Percentiles rank a stretch among this genome's conserved stretches.
Conservation (phyloP, 2,113 vertebrate species). For the Nannobrachium achirus region DNA sequence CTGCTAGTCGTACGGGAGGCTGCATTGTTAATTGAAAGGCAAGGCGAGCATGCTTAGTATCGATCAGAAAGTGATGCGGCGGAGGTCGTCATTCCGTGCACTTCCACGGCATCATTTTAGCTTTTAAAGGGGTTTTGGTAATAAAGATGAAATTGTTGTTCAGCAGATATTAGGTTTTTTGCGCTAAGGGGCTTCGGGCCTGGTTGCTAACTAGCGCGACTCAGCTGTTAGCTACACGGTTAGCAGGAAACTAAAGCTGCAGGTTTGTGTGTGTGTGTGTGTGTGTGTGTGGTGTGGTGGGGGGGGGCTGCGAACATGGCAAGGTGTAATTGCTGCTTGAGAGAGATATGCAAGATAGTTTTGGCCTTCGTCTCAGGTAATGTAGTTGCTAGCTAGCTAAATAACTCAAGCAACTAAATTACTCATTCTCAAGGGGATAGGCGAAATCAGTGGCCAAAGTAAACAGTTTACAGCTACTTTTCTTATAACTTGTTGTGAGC, state of each 20-base stretch:
- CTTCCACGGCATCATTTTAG: not conserved
- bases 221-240: slow-evolving; percentile 28
- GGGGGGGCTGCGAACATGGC: too few species aligned
- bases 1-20: slow-evolving; percentile 23
- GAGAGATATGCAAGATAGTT: too few species aligned
- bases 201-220: slow-evolving; percentile 46
- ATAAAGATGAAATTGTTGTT: not conserved
- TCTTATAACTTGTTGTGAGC: too few species aligned
- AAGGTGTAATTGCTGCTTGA: not conserved
- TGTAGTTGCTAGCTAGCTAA: not conserved
- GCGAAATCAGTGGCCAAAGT: too few species aligned
- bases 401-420: too few species aligned
- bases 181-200: slow-evolving; percentile 51
- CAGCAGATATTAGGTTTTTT: not conserved
- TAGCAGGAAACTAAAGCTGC: slow-evolving; percentile 13
- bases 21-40: slow-evolving; percentile 60
- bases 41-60: slow-evolving; percentile 15
- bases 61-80: not conserved
- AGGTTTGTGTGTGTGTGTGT: slow-evolving; percentile 7
- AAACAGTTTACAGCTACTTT: too few species aligned
- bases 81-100: not conserved
- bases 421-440: too few species aligned
- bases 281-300: not conserved
- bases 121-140: not conserved
- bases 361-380: not conserved